Conservation (phyloP, 2,797 vertebrate genomes). For the Mormyrus hasselquistii region DNA sequence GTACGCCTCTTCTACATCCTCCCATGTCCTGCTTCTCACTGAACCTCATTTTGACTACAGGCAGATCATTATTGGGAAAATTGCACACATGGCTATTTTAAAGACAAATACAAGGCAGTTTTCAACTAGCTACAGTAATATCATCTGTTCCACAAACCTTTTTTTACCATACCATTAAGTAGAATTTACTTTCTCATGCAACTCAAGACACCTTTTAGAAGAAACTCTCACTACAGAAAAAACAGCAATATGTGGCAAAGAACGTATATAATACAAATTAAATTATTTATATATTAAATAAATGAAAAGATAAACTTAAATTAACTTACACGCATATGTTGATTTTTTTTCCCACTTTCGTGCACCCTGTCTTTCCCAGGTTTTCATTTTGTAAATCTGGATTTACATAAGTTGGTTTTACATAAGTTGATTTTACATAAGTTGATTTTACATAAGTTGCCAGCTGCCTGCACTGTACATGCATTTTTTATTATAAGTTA, state of each 20-base stretch:
- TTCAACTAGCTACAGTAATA: background rate
- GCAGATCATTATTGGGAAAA: background rate
- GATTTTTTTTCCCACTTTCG: background rate
- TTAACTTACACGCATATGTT: background rate
- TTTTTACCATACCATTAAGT: background rate
- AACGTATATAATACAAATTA: background rate
- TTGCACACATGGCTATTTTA: background rate
- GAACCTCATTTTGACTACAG: background rate
- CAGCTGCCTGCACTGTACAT: background rate
- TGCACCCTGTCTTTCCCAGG: background rate
- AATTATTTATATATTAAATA: background rate
- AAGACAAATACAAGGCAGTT: background rate
- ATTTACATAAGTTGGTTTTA: background rate
- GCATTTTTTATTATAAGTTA: background rate
- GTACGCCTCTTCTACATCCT: constrained; percentile 53
- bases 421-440: background rate
- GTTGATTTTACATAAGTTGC: background rate
- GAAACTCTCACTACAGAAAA: background rate
- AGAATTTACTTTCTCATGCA: background rate
- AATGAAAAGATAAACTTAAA: background rate
- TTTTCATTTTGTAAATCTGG: background rate
- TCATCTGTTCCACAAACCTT: background rate
- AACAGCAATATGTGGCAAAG: background rate
- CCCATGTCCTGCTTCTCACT: background rate
- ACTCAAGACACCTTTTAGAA: background rate